A percentile compares a stretch with the other conserved stretches of the same genome.
Conservation (phyloP, 1,140 invertebrate species). For the Capitella teleta region DNA sequence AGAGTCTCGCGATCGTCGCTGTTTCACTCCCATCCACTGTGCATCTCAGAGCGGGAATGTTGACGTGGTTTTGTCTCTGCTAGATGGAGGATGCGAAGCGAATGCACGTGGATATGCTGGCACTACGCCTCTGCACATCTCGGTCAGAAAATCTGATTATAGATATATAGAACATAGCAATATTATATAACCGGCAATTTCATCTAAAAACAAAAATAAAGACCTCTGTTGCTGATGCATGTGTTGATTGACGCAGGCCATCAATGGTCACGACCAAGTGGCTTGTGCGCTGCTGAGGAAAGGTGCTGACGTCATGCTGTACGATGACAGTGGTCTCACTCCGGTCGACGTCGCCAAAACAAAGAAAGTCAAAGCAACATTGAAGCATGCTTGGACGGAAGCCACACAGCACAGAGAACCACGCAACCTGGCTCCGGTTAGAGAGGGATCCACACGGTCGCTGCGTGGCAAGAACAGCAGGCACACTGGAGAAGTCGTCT, state of each 20-base stretch:
- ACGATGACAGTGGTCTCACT: constrained; percentile 31
- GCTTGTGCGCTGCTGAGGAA: constrained; percentile 23
- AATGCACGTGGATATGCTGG: constrained; percentile 35
- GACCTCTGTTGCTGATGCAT: neutral
- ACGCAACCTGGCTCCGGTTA: neutral
- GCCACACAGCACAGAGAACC: neutral
- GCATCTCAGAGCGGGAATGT: constrained; percentile 33
- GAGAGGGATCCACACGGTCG: neutral
- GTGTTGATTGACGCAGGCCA: constrained; percentile 18
- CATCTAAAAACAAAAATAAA: neutral
- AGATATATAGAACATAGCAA: neutral
- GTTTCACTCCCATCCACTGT: constrained; percentile 34
- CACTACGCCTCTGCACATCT: constrained; percentile 34
- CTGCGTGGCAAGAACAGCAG: neutral
- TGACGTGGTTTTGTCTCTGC: constrained; percentile 20
- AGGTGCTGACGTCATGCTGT: constrained; percentile 31
- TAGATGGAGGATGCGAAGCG: constrained; percentile 30
- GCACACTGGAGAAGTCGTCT: constrained; percentile 1
- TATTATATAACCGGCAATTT: neutral
- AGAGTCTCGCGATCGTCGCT: constrained; percentile 30
- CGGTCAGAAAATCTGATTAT: constrained; percentile 19
- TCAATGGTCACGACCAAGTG: constrained; percentile 31
- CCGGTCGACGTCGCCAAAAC: constrained; percentile 33
- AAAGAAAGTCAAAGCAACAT: constrained; percentile 28
- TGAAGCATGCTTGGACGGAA: constrained; percentile 28